Conservation (phyloP, 2,888 invertebrate species). For the Biston stratarius region DNA sequence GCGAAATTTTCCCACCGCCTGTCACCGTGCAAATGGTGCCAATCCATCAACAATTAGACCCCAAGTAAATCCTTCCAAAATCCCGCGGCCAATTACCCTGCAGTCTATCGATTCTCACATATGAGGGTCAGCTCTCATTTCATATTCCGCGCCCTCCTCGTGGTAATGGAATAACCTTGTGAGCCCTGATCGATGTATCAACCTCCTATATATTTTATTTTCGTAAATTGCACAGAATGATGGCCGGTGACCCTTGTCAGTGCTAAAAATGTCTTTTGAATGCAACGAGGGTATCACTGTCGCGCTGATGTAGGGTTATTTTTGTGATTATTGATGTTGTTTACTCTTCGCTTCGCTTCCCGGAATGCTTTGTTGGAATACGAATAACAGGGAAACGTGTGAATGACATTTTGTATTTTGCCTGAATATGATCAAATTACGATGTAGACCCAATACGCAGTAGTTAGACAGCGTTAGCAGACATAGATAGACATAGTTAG, state of each 20-base stretch:
- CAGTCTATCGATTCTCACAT: conserved; percentile 47
- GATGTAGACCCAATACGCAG: not conserved
- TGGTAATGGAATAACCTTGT: conserved; percentile 83
- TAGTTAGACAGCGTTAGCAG: not conserved
- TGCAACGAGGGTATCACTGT: conserved; percentile 47
- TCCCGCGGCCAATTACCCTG: conserved; percentile 57
- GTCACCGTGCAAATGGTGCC: conserved; percentile 14
- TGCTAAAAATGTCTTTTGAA: conserved; percentile 62
- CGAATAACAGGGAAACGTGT: not conserved
- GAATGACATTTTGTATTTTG: not conserved
- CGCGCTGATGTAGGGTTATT: conserved; percentile 34
- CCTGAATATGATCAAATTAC: not conserved
- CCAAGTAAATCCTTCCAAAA: conserved; percentile 40
- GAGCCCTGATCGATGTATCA: conserved; percentile 72
- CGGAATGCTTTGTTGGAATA: conserved; percentile 5
- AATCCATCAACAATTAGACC: conserved; percentile 36
- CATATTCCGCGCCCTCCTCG: conserved; percentile 72
- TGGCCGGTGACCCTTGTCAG: conserved; percentile 76
- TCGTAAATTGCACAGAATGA: conserved; percentile 78
- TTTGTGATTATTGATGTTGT: conserved; percentile 22
- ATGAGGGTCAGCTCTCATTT: conserved; percentile 76
- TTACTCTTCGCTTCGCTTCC: conserved; percentile 4
- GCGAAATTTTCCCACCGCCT: not conserved
- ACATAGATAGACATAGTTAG: no score
- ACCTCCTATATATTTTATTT: conserved; percentile 74